phyloP scores from a whole-genome alignment of 2,113 vertebrate genomes.

The Theristicus caerulescens region DNA sequence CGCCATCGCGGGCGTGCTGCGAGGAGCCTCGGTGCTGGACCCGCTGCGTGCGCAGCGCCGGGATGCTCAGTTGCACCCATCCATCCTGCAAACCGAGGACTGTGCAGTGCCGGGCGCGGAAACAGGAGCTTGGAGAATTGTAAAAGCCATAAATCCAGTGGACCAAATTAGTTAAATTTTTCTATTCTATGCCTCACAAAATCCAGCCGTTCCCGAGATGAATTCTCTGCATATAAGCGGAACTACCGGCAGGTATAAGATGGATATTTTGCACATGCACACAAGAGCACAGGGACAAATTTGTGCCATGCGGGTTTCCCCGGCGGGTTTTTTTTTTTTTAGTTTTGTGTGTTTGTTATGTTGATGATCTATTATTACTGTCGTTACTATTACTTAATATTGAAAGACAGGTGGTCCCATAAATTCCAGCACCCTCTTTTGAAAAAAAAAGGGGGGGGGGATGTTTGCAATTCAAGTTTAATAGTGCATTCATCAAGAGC shows the following conservation, averaged over 20 bases:
- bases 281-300: neutral
- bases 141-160: slow-evolving; percentile 28
- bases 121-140: slow-evolving; percentile 3
- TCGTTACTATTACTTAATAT: slow-evolving; percentile 1
- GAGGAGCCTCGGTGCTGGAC: neutral
- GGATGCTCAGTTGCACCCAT: neutral
- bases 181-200: slow-evolving; percentile 42
- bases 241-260: neutral
- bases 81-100: neutral
- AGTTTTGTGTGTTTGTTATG: neutral
- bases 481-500: slow-evolving; percentile 33
- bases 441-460: neutral
- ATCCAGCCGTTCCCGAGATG: neutral
- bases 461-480: slow-evolving; percentile 44
- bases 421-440: neutral
- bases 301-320: neutral
- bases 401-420: slow-evolving; percentile 17
- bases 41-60: neutral
- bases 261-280: neutral
- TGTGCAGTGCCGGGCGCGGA: neutral
- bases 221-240: neutral
- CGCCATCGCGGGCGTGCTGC: fast-evolving
- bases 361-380: neutral
- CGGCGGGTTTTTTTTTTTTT: neutral
- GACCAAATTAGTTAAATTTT: slow-evolving; percentile 36